Conservation (phyloP, 2,888 invertebrate species). For the Philaethria dido region DNA sequence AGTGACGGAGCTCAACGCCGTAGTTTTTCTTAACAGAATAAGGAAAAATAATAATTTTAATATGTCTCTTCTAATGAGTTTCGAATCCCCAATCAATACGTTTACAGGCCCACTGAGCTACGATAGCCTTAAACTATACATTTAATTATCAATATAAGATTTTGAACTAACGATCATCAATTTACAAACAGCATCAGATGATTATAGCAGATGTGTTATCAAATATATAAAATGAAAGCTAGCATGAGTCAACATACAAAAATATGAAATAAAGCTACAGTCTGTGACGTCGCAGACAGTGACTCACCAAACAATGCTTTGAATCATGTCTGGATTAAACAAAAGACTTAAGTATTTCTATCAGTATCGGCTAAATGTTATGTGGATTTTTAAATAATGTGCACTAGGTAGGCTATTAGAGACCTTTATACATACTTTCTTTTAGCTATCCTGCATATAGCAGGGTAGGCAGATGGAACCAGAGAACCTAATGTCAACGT, state of each 20-base stretch:
- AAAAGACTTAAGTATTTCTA: conserved; percentile 30
- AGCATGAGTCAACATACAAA: conserved; percentile 33
- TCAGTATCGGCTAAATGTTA: not conserved
- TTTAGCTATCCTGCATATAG: too few relatives aligned
- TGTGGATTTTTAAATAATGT: not conserved
- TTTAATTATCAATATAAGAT: not conserved
- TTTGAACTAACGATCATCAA: not conserved
- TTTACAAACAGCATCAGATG: not conserved
- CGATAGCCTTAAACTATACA: too few relatives aligned
- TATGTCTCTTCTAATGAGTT: too few relatives aligned
- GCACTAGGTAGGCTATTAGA: too few relatives aligned
- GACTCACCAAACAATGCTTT: conserved; percentile 47
- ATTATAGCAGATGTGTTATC: not conserved
- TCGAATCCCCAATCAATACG: too few relatives aligned
- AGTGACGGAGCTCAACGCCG: too few relatives aligned
- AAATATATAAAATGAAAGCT: not conserved
- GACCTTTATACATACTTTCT: too few relatives aligned
- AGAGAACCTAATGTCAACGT: too few relatives aligned
- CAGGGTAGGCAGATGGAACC: too few relatives aligned
- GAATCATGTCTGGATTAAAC: conserved; percentile 49
- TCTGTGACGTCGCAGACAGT: conserved; percentile 40
- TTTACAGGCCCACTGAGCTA: too few relatives aligned
- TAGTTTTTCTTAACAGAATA: too few relatives aligned
- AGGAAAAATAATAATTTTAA: too few relatives aligned
- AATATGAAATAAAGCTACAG: conserved; percentile 34